Conservation (phyloP, 2,888 invertebrate genomes). For the Pollenia angustigena region DNA sequence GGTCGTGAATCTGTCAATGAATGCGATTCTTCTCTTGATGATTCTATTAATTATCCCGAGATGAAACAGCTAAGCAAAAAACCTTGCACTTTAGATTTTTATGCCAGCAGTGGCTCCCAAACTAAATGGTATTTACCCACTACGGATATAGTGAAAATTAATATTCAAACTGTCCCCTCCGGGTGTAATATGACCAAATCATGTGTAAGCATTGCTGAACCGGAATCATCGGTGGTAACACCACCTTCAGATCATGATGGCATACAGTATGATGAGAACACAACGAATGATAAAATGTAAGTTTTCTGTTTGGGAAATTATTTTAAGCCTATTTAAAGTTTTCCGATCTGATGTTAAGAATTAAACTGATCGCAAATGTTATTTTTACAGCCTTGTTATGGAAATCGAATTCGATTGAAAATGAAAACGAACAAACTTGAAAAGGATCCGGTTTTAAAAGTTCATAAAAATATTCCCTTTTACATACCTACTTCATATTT, state of each 20-base stretch:
- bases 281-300: constrained; percentile 64
- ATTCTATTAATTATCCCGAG: constrained; percentile 49
- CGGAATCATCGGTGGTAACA: constrained; percentile 70
- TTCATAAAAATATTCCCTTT: too few species aligned
- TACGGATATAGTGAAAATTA: constrained; percentile 71
- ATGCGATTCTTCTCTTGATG: constrained; percentile 77
- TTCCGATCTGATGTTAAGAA: too few species aligned
- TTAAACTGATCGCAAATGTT: too few species aligned
- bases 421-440: too few species aligned
- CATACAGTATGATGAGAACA: constrained; percentile 30
- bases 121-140: constrained; percentile 80
- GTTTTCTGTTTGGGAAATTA: background rate
- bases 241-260: constrained; percentile 60
- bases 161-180: constrained; percentile 32
- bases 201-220: constrained; percentile 67
- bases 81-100: constrained; percentile 74
- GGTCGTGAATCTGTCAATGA: constrained; percentile 81
- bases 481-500: too few species aligned
- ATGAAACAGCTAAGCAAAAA: constrained; percentile 71
- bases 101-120: constrained; percentile 77
- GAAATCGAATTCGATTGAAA: too few species aligned
- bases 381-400: too few species aligned
- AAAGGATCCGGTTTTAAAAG: too few species aligned
- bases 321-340: too few species aligned
- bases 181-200: constrained; percentile 57